phyloP scores from a whole-genome alignment of 2,113 vertebrate genomes.

The Zosterops borbonicus region DNA sequence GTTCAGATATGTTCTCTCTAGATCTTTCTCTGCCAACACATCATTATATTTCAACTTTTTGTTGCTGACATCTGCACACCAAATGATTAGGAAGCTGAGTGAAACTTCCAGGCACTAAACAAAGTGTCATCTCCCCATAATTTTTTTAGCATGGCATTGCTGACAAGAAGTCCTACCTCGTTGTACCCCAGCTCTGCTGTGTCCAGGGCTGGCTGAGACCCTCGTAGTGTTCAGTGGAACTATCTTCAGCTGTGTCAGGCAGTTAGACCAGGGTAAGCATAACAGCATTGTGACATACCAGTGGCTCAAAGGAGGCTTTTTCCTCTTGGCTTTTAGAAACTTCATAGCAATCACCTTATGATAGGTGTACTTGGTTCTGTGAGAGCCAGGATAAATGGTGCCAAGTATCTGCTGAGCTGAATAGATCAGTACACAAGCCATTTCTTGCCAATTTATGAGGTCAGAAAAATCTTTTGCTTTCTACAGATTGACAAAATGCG shows the following conservation, averaged over 20 bases:
- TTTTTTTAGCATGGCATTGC: background rate
- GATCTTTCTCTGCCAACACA: background rate
- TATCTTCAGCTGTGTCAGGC: background rate
- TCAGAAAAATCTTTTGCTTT: conserved; percentile 5
- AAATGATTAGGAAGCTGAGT: background rate
- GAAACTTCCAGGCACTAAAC: background rate
- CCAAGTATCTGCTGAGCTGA: background rate
- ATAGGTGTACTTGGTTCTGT: background rate
- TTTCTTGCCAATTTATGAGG: background rate
- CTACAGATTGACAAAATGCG: background rate
- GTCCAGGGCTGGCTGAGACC: background rate
- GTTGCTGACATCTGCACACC: background rate
- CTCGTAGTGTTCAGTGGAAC: background rate
- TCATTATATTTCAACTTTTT: background rate
- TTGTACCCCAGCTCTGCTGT: background rate
- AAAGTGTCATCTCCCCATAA: background rate
- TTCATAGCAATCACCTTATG: background rate
- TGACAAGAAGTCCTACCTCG: background rate
- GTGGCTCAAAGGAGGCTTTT: background rate
- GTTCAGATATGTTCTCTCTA: background rate
- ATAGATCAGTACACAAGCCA: background rate
- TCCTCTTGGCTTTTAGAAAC: background rate
- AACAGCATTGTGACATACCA: background rate
- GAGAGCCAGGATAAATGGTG: background rate
- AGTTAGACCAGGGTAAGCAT: background rate